These are phyloP conservation scores for Watsonalla binaria DNA, from an alignment of 2,888 invertebrate species.

Conservation along the genomic window DNA sequence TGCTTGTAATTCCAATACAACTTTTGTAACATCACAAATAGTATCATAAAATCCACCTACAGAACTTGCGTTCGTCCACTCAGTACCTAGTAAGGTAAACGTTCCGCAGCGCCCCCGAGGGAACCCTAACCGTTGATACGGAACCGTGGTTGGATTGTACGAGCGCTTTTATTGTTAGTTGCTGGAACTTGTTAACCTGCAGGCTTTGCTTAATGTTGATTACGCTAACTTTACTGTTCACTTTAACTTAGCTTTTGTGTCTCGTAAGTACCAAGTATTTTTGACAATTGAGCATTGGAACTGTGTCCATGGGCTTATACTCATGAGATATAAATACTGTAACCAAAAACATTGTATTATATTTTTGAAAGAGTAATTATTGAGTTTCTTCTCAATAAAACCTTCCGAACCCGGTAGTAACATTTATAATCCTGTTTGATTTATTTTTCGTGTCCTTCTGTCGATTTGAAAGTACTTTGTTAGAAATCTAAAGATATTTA, in stretches of 20 bases:
- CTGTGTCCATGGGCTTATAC: no score
- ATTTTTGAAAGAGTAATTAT: no score
- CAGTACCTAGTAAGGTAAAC: conserved; percentile 1
- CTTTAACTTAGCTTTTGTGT: background rate
- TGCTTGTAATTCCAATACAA: no score
- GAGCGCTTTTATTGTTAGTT: conserved; percentile 36
- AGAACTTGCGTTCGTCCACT: background rate
- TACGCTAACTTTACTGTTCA: conserved; percentile 10
- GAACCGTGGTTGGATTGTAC: conserved; percentile 31
- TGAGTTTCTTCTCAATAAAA: no score
- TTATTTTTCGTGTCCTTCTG: no score
- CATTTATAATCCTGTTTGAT: no score
- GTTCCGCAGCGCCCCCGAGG: conserved; percentile 24
- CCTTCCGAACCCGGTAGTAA: no score
- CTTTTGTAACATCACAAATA: background rate
- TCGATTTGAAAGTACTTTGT: no score
- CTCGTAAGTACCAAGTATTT: background rate
- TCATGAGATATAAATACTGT: no score
- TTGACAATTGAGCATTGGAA: no score
- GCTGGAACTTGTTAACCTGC: conserved; percentile 36
- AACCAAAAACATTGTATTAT: no score
- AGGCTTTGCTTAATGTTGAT: conserved; percentile 8
- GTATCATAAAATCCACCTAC: background rate
- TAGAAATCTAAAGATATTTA: no score
- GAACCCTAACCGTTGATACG: conserved; percentile 25